A percentile compares a stretch with the other conserved stretches of the same genome.
phyloP scores from a whole-genome alignment of 2,113 vertebrate species.

The Rhabdornis inornatus region DNA sequence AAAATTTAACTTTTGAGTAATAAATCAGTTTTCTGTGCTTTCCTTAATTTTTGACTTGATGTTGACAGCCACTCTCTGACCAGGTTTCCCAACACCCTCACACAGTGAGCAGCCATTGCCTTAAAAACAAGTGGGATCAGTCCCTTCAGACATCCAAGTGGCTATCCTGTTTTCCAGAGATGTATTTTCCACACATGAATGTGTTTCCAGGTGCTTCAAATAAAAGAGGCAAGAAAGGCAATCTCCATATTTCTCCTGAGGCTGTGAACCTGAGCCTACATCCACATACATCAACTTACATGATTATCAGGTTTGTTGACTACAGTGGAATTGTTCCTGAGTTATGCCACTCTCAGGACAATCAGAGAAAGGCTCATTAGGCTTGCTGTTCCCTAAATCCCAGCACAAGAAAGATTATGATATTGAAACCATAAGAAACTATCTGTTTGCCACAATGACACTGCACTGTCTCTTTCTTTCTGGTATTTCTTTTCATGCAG shows the following conservation, averaged over 20 bases:
- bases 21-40: slow-evolving; percentile 48
- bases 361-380: neutral
- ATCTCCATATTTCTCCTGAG: neutral
- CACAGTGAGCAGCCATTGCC: neutral
- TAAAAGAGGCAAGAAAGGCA: neutral
- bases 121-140: neutral
- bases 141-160: slow-evolving; percentile 10
- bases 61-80: slow-evolving; percentile 27
- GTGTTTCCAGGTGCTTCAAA: neutral
- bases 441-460: neutral
- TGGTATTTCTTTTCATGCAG: neutral
- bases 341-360: neutral
- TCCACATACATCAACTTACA: neutral
- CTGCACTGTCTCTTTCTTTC: neutral
- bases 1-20: neutral
- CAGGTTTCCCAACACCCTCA: neutral
- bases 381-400: neutral
- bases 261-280: neutral
- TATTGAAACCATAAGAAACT: neutral
- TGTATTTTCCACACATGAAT: neutral
- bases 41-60: slow-evolving; percentile 32
- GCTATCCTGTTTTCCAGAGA: neutral
- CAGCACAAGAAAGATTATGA: neutral
- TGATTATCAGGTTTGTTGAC: neutral
- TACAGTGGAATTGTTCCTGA: neutral